phyloP scores from a whole-genome alignment of 1,140 invertebrate genomes.

The Carposina sasakii region DNA sequence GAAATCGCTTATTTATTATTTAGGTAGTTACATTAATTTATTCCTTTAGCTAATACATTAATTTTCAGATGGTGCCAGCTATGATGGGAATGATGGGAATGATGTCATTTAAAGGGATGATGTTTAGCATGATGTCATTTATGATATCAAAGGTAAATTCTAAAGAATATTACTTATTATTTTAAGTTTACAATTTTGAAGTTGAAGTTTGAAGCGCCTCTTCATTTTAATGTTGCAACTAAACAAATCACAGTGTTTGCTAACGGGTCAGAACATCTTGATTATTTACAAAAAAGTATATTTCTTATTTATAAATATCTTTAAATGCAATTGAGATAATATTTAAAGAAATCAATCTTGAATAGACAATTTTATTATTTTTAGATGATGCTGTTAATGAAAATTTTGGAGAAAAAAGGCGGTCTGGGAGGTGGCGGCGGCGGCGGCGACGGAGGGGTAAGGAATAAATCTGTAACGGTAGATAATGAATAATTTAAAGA shows the following conservation, averaged over 20 bases:
- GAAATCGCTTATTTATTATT: no score
- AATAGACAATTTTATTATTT: no score
- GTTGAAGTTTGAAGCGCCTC: no score
- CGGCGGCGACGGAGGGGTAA: conserved; percentile 47
- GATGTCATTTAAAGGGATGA: conserved; percentile 74
- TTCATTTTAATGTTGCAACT: no score
- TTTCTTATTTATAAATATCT: not conserved
- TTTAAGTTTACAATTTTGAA: no score
- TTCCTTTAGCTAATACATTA: not conserved
- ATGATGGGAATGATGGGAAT: conserved; percentile 74
- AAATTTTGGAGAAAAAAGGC: conserved; percentile 69
- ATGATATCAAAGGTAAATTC: conserved; percentile 71
- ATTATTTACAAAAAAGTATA: no score
- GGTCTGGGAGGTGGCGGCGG: conserved; percentile 53
- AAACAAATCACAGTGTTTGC: no score
- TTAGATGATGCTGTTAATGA: conserved; percentile 72
- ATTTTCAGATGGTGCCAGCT: conserved; percentile 59
- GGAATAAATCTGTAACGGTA: conserved; percentile 6
- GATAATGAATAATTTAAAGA: conserved; percentile 10
- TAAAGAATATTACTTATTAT: no score
- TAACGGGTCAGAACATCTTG: no score
- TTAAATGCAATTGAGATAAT: no score
- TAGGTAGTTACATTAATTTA: no score
- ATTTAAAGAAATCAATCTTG: no score
- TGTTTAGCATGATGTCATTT: conserved; percentile 74